Evolutionary conservation across 2,888 invertebrate genomes (phyloP), one percentile per base, ranked within the genome.

Genomic region (Chrysolina oricalcia): DNA sequence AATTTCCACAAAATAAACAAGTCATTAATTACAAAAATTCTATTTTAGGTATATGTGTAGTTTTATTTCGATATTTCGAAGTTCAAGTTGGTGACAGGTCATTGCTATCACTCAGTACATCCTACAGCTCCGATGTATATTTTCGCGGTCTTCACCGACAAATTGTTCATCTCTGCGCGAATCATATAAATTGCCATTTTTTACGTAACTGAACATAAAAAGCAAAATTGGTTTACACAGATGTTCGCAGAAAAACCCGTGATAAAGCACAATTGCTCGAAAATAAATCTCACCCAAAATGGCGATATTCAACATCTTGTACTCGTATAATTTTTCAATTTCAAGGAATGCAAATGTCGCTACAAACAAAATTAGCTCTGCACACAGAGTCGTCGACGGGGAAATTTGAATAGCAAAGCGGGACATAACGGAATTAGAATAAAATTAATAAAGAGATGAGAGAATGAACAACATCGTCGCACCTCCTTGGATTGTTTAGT

Each of bases 391-490:
- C 75, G 68, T 66, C 62, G 72, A 70, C 46, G 27, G 62, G 59
- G 73, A 66, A 78, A 78, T 75, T 75, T 73, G 71, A 78, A 78
- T 78, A 69, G 73, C 74, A 75, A 72, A 75, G 76, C 76, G 48
- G 68, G 67, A 74, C 75, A 77, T 79, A 74, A 77, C 73, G 62
- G 64, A 78, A 83, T 82, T 81, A 81, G 81, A 83, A 84, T 83
- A 83, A 83, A 83, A 83, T 83, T 84, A 83, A 83, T 83, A 81
- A 80, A 80, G 82, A 76, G 76, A 77, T 74, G 76, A 71, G 63
- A 75, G 63, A 77, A 78, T 70, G 74, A 72, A 78, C 75, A 77
- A 72, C 75, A 73, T 81, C 78, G 76, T 77, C 66, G 72, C 74
- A 78, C 77, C 77, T 77, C 78, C 72, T 80, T 77, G 81, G 77